A percentile compares a stretch with the other conserved stretches of the same genome.
Conservation (phyloP, 1,140 invertebrate genomes). For the Cherax destructor region DNA sequence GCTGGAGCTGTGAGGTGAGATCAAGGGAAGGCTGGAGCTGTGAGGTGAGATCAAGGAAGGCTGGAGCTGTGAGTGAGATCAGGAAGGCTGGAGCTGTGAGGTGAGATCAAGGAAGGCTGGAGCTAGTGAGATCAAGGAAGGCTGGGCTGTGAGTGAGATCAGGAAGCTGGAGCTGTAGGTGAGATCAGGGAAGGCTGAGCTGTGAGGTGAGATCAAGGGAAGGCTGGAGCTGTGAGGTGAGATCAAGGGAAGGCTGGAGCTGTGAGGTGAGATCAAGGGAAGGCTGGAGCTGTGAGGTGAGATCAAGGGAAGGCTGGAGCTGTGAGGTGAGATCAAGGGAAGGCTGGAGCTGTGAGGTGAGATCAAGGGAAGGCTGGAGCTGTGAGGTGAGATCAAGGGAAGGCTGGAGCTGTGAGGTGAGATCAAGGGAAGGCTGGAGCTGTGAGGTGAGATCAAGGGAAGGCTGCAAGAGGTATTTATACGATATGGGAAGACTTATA, state of each 20-base stretch:
- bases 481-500: neutral
- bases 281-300: no score
- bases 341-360: no score
- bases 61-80: neutral
- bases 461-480: neutral
- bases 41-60: neutral
- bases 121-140: neutral
- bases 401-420: no score
- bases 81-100: neutral
- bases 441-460: no score
- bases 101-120: neutral
- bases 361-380: no score
- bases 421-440: no score
- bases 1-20: neutral
- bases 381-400: no score
- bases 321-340: no score
- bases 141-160: neutral
- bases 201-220: neutral
- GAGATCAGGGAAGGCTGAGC: neutral
- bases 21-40: neutral
- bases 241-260: no score
- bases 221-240: no score
- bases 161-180: neutral
- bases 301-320: no score
- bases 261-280: no score